A percentile compares a stretch with the other conserved stretches of the same genome.
Conservation (phyloP, 2,113 vertebrate genomes). For the Bungarus multicinctus region DNA sequence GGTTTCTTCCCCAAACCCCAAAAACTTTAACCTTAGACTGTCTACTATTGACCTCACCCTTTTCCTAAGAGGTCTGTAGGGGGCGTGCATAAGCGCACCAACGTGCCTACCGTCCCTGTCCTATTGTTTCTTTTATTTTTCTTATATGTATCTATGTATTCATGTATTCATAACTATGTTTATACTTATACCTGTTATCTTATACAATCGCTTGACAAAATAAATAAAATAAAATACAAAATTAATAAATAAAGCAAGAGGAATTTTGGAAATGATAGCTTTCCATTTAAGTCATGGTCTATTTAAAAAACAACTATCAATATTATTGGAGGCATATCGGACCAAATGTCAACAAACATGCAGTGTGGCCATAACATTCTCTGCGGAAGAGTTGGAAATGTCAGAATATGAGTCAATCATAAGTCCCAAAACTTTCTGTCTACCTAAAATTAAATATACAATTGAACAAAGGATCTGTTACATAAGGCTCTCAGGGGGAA, state of each 20-base stretch:
- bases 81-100: too few relatives aligned
- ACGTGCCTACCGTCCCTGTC: too few relatives aligned
- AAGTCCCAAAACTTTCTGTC: neutral
- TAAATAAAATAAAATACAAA: too few relatives aligned
- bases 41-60: too few relatives aligned
- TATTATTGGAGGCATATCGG: neutral
- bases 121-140: too few relatives aligned
- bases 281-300: neutral
- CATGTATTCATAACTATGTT: too few relatives aligned
- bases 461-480: neutral
- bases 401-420: neutral
- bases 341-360: neutral
- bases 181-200: too few relatives aligned
- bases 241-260: neutral
- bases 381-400: neutral
- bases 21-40: too few relatives aligned
- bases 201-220: too few relatives aligned
- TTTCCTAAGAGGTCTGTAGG: too few relatives aligned
- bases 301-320: neutral
- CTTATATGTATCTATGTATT: too few relatives aligned
- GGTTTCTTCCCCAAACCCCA: too few relatives aligned
- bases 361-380: neutral
- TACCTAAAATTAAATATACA: neutral
- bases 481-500: neutral
- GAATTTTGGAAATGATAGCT: neutral